Evolutionary conservation across 2,888 invertebrate genomes (phyloP).

Genomic region (Xanthia togata): DNA sequence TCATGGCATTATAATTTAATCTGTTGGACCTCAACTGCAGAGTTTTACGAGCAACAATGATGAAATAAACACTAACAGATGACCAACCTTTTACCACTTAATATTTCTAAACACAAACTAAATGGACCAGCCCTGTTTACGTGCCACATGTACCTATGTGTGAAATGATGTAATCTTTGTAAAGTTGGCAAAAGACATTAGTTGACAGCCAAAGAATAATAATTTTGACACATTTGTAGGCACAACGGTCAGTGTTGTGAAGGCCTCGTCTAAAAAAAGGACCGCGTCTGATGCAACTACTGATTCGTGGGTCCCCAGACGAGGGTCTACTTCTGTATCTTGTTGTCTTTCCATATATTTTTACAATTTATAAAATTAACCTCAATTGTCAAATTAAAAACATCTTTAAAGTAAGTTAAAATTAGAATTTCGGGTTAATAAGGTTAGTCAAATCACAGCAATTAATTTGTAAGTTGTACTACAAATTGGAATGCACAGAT

Average conservation of each 20-base stretch:
- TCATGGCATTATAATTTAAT: constrained; percentile 1
- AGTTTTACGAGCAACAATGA: constrained; percentile 42
- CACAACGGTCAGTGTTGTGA: background rate
- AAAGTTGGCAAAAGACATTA: constrained; percentile 12
- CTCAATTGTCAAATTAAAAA: background rate
- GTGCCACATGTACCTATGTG: constrained; percentile 15
- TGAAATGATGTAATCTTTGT: constrained; percentile 46
- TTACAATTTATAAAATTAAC: background rate
- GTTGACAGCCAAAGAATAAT: background rate
- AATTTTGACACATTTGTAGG: constrained; percentile 8
- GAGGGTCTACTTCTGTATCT: background rate
- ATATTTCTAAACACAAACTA: constrained; percentile 51
- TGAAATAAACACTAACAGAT: constrained; percentile 43
- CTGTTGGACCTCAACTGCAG: background rate
- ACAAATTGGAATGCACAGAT: background rate
- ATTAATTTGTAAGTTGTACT: too few relatives aligned
- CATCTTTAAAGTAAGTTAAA: background rate
- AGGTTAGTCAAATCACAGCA: background rate
- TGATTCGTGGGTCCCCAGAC: background rate
- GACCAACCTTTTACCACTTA: constrained; percentile 54
- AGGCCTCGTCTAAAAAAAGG: background rate
- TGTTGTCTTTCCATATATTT: background rate
- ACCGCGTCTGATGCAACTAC: background rate
- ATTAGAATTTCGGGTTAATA: background rate
- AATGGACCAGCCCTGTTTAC: constrained; percentile 52